A percentile compares a stretch with the other conserved stretches of the same genome.
These are phyloP conservation scores for Tragelaphus strepsiceros DNA, from an alignment of 2,113 vertebrate genomes.

Conservation along the genomic window DNA sequence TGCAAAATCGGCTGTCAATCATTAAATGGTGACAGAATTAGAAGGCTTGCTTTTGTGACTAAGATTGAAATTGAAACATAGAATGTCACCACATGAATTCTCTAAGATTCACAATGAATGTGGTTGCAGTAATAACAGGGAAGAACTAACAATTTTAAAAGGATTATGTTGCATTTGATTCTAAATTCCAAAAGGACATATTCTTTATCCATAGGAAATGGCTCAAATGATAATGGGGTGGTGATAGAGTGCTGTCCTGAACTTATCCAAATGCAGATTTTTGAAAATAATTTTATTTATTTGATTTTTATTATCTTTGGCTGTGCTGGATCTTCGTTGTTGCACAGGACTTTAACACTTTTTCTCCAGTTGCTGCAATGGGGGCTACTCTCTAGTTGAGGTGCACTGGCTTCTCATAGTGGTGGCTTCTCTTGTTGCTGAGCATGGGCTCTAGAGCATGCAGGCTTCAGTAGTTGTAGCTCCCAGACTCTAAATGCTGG, in stretches of 20 bases:
- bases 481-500: neutral
- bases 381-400: neutral
- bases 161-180: neutral
- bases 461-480: neutral
- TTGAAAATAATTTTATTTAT: neutral
- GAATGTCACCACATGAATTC: conserved; percentile 51
- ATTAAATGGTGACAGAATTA: conserved; percentile 53
- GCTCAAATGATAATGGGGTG: neutral
- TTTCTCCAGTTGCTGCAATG: neutral
- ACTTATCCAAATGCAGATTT: neutral
- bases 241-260: neutral
- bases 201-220: conserved; percentile 21
- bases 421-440: neutral
- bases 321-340: neutral
- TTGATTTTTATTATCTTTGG: neutral
- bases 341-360: neutral
- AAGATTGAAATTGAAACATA: conserved; percentile 43
- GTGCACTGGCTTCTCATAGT: neutral
- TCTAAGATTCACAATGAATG: conserved; percentile 29
- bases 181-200: neutral
- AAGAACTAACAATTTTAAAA: conserved; percentile 46
- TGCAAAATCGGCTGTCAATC: conserved; percentile 53
- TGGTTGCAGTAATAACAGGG: neutral
- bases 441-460: neutral
- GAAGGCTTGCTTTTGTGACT: conserved; percentile 45